Conservation (phyloP, 2,797 vertebrate genomes). For the Halcyon leucocephala region DNA sequence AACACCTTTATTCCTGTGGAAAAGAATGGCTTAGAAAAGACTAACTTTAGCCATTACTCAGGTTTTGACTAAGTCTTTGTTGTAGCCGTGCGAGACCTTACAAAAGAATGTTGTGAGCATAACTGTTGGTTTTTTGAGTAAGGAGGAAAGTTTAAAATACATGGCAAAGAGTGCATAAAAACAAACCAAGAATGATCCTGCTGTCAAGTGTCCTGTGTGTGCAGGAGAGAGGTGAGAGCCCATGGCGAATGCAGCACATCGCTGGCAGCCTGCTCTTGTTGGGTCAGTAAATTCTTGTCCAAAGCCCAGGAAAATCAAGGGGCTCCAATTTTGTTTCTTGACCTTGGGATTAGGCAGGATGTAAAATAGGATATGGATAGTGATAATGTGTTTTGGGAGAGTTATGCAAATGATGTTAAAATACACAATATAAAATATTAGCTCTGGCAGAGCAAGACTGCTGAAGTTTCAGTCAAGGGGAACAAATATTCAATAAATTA, state of each 20-base stretch:
- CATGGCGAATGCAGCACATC: background rate
- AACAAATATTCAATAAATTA: slow-evolving; percentile 33
- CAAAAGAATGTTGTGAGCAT: background rate
- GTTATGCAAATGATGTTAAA: slow-evolving; percentile 48
- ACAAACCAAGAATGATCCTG: background rate
- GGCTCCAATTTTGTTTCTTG: background rate
- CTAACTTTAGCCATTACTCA: background rate
- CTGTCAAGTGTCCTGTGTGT: background rate
- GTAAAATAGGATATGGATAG: background rate
- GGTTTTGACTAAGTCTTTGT: background rate
- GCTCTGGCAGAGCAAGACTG: slow-evolving; percentile 20
- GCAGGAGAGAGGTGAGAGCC: background rate
- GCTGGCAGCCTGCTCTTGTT: background rate
- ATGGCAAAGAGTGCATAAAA: background rate
- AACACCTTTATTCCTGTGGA: background rate
- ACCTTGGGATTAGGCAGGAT: slow-evolving; percentile 1
- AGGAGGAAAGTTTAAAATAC: background rate
- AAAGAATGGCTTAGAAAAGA: background rate
- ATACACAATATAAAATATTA: slow-evolving; percentile 22
- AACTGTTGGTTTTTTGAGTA: background rate
- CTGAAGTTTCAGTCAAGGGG: background rate
- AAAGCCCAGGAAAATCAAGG: slow-evolving; percentile 21
- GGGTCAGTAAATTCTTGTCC: background rate
- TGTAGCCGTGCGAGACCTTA: background rate
- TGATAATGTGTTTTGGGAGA: background rate